A percentile compares a stretch with the other conserved stretches of the same genome.
phyloP scores from a whole-genome alignment of 2,797 vertebrate genomes.

The Xenentodon cancila region DNA sequence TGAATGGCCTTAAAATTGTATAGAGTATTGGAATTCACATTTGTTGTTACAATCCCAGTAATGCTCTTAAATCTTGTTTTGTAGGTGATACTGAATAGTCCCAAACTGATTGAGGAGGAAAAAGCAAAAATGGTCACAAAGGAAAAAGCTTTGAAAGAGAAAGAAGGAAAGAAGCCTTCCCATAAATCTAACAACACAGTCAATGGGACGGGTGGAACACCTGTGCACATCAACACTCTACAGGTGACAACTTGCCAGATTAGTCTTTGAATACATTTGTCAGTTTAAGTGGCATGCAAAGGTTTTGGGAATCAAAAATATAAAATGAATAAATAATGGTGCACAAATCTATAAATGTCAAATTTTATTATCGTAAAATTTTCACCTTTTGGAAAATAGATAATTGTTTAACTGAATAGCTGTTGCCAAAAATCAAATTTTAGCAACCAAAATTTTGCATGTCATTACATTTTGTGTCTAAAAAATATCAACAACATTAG shows the following conservation, averaged over 20 bases:
- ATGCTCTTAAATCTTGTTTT: neutral
- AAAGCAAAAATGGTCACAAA: conserved; percentile 91
- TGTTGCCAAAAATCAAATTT: no score
- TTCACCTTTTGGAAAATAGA: no score
- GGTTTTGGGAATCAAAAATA: no score
- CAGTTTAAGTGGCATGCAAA: neutral
- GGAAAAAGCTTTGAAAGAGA: conserved; percentile 85
- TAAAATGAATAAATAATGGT: no score
- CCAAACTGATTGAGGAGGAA: conserved; percentile 91
- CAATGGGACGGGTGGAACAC: conserved; percentile 93
- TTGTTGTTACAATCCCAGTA: neutral
- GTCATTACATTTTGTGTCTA: no score
- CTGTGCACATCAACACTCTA: conserved; percentile 93
- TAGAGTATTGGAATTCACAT: no score
- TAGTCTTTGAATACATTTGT: neutral
- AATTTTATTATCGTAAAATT: no score
- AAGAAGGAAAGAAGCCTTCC: conserved; percentile 83
- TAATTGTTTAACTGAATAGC: no score
- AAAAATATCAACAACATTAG: no score
- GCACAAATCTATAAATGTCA: no score
- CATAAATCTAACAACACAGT: conserved; percentile 90
- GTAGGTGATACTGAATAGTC: conserved; percentile 92
- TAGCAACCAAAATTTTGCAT: no score
- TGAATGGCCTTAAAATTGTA: no score
- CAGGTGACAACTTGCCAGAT: conserved; percentile 79